Evolutionary conservation across 2,113 vertebrate genomes (phyloP).

Genomic region (Entomyzon cyanotis): DNA sequence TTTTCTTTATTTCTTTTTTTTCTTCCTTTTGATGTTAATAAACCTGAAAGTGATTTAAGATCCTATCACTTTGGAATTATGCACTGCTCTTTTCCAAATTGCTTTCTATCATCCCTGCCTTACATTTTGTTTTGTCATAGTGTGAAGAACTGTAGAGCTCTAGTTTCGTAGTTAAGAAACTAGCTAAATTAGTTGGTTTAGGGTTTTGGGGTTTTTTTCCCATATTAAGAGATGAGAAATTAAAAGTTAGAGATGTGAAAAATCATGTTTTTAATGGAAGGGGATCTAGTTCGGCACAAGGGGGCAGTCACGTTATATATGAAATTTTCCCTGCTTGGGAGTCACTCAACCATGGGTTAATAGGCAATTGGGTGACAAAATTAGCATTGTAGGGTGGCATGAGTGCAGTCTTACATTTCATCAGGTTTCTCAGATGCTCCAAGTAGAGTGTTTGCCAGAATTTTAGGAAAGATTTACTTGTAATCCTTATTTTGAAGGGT

Average conservation of each 20-base stretch:
- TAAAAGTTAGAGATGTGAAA: not conserved
- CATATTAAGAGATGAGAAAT: not conserved
- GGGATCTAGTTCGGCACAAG: slow-evolving; percentile 18
- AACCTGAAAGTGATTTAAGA: not conserved
- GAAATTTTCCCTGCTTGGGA: not conserved
- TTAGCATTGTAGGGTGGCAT: not conserved
- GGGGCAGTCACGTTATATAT: slow-evolving; percentile 58
- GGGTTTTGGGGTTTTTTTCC: not conserved
- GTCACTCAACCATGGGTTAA: not conserved
- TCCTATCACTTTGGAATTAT: not conserved
- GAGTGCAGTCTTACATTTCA: not conserved
- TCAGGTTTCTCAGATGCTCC: not conserved
- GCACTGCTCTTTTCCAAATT: not conserved
- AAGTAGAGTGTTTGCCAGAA: not conserved
- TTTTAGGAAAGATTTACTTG: not conserved
- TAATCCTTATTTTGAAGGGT: not conserved
- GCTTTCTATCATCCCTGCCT: not conserved
- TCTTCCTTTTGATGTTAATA: not conserved
- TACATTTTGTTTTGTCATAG: not conserved
- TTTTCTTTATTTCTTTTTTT: not conserved
- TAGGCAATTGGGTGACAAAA: not conserved
- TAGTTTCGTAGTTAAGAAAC: not conserved
- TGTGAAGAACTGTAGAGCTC: not conserved
- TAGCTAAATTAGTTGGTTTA: not conserved
- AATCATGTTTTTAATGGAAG: not conserved